Evolutionary conservation across 2,888 invertebrate species (phyloP), one percentile per base, ranked within the genome.

Genomic region (Zele albiditarsus): DNA sequence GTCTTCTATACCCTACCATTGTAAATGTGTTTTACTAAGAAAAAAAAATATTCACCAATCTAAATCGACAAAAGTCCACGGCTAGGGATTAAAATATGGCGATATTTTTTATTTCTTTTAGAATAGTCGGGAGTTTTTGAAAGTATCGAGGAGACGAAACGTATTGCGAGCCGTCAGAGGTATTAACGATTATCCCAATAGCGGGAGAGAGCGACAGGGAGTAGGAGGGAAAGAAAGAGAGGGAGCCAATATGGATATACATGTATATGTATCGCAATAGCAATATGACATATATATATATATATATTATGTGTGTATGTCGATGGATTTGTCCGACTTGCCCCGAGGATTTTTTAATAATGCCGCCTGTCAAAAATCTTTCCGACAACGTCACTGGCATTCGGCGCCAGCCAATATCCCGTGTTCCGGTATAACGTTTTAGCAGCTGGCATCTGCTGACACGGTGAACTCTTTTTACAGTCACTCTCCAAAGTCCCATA

Each of bases 321-420:
- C 71, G 71, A 71, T 75, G 53, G 71, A 75, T 75, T 71, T 70
- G 8, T 25, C 65, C 60, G 68, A 68, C 73, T 74, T 74, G 73
- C 33, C 73, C 73, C 60, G 69, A 73, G 75, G 58, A 79, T 79
- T 86, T 85, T 86, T 86, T 85, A 86, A 87, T 88, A 87, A 88
- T 82, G 82, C 82, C 82, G 80, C 86, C 82, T 86, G 87, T 87
- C 86, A 86, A 84, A 84, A 86, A 81, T 84, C 78, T 84, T 84
- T 84, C 81, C 83, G 87, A 86, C 84, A 85, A 80, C 85, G 88
- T 88, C 88, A 88, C 81, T 79, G 84, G 83, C 88, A 89, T 88
- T 88, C 84, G 88, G 87, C 79, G 84, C 87, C 85, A 86, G 84
- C 85, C 87, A 88, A 89, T 88, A 89, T 87, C 82, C 82, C 70